Evolutionary conservation across 2,888 invertebrate genomes (phyloP), one percentile per base, ranked within the genome.

Genomic region (Altica lythri): DNA sequence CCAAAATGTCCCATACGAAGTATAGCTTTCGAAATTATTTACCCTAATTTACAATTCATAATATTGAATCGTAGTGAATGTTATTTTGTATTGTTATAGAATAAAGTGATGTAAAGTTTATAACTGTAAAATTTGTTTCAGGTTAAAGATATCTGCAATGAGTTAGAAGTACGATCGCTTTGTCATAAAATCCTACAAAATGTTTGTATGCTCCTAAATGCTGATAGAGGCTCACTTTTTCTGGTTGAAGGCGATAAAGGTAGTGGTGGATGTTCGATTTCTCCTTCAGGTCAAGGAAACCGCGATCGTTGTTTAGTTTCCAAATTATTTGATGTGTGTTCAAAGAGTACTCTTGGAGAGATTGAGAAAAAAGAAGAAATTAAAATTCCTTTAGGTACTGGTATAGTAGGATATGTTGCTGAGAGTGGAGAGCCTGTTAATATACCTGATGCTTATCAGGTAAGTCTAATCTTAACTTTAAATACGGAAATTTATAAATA

Each of bases 151-250:
- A 95, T 96, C 72, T 94, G 95, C 78, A 95, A 95, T 78, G 96
- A 96, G 78, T 80, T 96, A 70, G 95, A 96, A 75, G 91, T 95
- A 48, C 85, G 93, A 65, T 92, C 92, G 32, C 79, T 96, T 64
- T 95, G 95, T 75, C 95, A 95, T 83, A 96, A 96, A 81, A 96
- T 96, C 73, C 84, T 93, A 52, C 92, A 94, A 77, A 96, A 96
- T 77, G 95, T 96, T 54, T 92, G 92, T 70, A 92, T 91, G 68
- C 80, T 96, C 34, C 83, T 95, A 65, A 90, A 93, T 72, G 95
- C 95, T 9, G 96, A 96, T 76, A 82, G 94, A 43, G 94, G 95
- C 44, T 95, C 95, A 17, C 79, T 96, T 69, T 96, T 96, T 79
- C 83, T 95, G 68, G 92, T 93, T 53, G 92, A 92, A 76, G 88